phyloP scores from a whole-genome alignment of 2,113 vertebrate genomes.

The Phainopepla nitens region DNA sequence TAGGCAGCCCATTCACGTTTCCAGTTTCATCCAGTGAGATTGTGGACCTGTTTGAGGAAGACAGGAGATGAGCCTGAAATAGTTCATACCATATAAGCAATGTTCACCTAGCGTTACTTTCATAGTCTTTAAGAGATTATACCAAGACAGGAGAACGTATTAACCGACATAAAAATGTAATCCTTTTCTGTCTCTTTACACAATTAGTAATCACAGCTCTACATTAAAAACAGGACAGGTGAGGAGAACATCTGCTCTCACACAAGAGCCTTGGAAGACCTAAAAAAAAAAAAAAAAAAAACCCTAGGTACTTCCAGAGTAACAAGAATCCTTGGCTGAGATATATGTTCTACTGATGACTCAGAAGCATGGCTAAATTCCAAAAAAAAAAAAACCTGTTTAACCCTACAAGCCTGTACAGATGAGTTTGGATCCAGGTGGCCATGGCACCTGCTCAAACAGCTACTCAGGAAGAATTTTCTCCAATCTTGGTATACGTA shows the following conservation, averaged over 20 bases:
- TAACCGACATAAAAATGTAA: neutral
- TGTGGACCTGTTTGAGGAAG: neutral
- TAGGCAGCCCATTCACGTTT: neutral
- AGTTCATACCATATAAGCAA: neutral
- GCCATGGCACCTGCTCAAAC: neutral
- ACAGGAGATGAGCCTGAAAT: neutral
- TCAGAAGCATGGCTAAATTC: neutral
- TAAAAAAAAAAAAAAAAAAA: too few species aligned
- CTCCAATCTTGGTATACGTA: neutral
- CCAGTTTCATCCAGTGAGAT: neutral
- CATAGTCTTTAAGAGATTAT: neutral
- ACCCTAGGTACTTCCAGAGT: neutral
- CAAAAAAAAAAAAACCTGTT: neutral
- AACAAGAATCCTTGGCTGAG: neutral
- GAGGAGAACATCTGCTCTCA: neutral
- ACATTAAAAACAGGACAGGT: neutral
- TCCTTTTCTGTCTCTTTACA: neutral
- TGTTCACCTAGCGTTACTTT: neutral
- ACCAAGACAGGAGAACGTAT: neutral
- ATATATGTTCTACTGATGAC: neutral
- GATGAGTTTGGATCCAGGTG: neutral
- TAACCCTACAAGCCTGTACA: neutral
- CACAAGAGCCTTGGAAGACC: neutral
- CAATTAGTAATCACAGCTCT: neutral
- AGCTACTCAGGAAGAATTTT: neutral